Conservation (phyloP, 2,797 vertebrate species). For the Pipistrellus pipistrellus region DNA sequence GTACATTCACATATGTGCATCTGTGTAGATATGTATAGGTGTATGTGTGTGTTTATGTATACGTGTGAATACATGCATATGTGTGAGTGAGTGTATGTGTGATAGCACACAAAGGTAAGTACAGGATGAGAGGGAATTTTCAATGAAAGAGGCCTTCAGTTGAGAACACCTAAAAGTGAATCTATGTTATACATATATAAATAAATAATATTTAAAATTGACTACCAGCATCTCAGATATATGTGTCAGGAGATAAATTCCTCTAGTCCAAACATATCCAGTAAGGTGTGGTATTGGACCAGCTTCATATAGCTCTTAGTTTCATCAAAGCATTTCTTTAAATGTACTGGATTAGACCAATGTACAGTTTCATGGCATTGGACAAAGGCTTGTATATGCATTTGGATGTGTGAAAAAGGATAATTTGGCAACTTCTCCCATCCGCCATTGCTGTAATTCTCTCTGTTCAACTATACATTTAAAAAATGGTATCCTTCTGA, state of each 20-base stretch:
- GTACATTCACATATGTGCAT: not conserved
- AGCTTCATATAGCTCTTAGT: not conserved
- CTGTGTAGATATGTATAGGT: not conserved
- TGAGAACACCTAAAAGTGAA: not conserved
- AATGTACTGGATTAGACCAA: not conserved
- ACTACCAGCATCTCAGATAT: not conserved
- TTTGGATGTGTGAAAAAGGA: constrained; percentile 21
- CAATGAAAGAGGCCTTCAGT: not conserved
- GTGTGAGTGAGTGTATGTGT: not conserved
- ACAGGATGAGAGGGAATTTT: not conserved
- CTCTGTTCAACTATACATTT: constrained; percentile 14
- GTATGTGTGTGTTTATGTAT: not conserved
- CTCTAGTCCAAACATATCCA: not conserved
- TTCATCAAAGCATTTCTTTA: not conserved
- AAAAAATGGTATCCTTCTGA: not conserved
- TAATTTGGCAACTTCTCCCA: not conserved
- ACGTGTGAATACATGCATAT: not conserved
- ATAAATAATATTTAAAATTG: not conserved
- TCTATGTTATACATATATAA: not conserved
- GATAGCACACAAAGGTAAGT: not conserved
- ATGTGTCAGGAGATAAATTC: constrained; percentile 13
- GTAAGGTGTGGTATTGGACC: not conserved
- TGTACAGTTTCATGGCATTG: not conserved
- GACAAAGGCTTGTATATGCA: not conserved
- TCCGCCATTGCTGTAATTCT: not conserved